Evolutionary conservation across 2,888 invertebrate species (phyloP), one percentile per base, ranked within the genome.

Genomic region (Nephrotoma guestfalica): DNA sequence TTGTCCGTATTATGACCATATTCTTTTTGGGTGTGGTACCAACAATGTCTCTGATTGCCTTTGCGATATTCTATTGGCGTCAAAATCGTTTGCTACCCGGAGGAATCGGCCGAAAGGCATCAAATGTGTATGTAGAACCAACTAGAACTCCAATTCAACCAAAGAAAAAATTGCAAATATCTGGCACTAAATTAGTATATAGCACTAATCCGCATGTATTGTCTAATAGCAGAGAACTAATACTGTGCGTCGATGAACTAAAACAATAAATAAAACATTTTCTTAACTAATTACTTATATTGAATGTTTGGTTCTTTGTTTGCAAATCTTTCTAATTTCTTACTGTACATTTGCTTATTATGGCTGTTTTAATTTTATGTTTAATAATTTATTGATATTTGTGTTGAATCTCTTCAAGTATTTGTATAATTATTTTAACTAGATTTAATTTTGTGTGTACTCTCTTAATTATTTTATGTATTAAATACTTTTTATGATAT

Each of bases 1-100:
- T 97, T 90, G 94, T 96, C 90, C 95, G 96, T 87, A 96, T 96
- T 45, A 93, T 98, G 93, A 96, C 96, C 91, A 94, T 98, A 88
- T 94, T 97, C 89, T 97, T 98, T 94, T 93, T 98, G 89, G 95
- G 96, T 41, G 94, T 98, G 88, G 93, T 98, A 87, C 97, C 98
- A 0, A 91, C 94, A 87, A 91, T 95, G 83, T 93, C 95, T 0
- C 91, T 96, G 40, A 89, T 94, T 3, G 92, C 94, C 57, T 94
- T 96, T 90, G 92, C 96, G 51, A 90, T 94, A 86, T 97, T 96
- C 93, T 96, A 96, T 92, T 93, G 94, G 87, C 93, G 94, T 41
- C 94, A 94, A 90, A 94, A 96, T 89, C 91, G 95, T 90, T 92
- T 88, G 89, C 92, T 71, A 89, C 89, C 88, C 92, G 92, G 91